phyloP scores from a whole-genome alignment of 2,797 vertebrate genomes.

The Loris lydekkerianus region DNA sequence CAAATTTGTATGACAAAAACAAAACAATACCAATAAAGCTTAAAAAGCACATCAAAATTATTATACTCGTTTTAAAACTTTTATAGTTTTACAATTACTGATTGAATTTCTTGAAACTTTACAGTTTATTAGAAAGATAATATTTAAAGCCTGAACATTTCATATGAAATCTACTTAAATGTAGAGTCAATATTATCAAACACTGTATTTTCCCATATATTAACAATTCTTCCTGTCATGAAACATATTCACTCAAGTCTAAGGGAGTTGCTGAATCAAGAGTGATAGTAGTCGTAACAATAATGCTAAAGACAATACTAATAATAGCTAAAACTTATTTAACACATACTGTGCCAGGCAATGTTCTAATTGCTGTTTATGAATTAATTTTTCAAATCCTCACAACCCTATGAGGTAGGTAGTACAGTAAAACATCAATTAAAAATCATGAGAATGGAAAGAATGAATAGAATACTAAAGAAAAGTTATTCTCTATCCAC shows the following conservation, averaged over 20 bases:
- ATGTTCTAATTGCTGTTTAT: not conserved
- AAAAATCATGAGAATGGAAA: constrained; percentile 20
- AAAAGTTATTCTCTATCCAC: constrained; percentile 21
- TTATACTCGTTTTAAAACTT: not conserved
- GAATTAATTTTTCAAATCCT: constrained; percentile 19
- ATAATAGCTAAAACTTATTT: constrained; percentile 9
- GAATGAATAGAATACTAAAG: constrained; percentile 10
- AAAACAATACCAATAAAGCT: constrained; percentile 16
- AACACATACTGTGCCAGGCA: not conserved
- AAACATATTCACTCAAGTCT: constrained; percentile 36
- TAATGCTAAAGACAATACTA: not conserved
- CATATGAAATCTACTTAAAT: constrained; percentile 22
- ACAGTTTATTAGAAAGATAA: constrained; percentile 18
- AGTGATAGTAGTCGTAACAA: not conserved
- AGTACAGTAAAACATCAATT: constrained; percentile 43
- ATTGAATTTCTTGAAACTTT: constrained; percentile 52
- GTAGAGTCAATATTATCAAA: not conserved
- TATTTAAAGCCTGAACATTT: constrained; percentile 24
- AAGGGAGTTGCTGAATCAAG: constrained; percentile 9
- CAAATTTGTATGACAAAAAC: constrained; percentile 4
- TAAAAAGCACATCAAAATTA: constrained; percentile 48
- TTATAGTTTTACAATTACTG: constrained; percentile 46
- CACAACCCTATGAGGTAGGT: constrained; percentile 30
- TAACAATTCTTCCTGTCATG: not conserved
- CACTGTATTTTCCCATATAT: not conserved